Evolutionary conservation across 2,113 vertebrate genomes (phyloP).

Genomic region (Indicator maculatus): DNA sequence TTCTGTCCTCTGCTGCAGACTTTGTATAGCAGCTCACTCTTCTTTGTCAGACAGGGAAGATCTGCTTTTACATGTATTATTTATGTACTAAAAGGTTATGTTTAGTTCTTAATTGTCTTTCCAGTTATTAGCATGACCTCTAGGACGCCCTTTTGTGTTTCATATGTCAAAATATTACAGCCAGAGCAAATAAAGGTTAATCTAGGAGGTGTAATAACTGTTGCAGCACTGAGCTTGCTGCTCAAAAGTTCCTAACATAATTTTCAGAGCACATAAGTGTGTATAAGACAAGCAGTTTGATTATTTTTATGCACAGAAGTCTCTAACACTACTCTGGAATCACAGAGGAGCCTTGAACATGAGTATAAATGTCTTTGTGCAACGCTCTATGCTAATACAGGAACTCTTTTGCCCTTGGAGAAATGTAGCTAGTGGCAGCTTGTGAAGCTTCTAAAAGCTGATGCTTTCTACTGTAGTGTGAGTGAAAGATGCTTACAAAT

Average conservation of each 20-base stretch:
- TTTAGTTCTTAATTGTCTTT: background rate
- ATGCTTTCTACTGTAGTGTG: background rate
- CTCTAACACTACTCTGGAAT: background rate
- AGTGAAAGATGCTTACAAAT: background rate
- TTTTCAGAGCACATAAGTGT: background rate
- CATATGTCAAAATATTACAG: background rate
- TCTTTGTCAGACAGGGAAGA: background rate
- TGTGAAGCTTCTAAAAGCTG: background rate
- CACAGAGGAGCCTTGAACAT: background rate
- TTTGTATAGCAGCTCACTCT: background rate
- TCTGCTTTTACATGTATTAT: background rate
- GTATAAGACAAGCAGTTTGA: background rate
- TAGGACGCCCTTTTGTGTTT: background rate
- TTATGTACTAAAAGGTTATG: background rate
- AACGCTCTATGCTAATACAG: accelerated
- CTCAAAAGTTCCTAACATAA: background rate
- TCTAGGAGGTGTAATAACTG: background rate
- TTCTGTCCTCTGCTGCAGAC: background rate
- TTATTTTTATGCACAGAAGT: background rate
- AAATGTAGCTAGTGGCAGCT: background rate
- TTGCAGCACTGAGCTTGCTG: background rate
- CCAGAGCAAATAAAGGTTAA: background rate
- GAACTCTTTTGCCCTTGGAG: background rate
- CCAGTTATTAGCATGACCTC: background rate
- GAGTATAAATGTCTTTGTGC: background rate